Base-by-base conservation (phyloP, 1,140 invertebrate species). In the Eupristina koningsbergeri region DNA sequence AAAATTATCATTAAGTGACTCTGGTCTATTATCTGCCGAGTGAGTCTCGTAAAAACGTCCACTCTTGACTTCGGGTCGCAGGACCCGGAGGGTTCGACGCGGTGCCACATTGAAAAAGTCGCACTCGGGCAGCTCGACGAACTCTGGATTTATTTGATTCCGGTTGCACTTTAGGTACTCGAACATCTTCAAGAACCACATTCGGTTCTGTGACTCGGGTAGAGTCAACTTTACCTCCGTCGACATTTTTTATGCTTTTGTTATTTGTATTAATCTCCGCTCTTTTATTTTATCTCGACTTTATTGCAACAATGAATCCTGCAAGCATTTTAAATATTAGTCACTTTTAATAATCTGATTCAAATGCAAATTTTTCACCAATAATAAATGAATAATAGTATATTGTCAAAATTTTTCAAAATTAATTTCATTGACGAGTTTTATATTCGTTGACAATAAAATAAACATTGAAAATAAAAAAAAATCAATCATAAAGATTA, bases 1-100 rank as follows among this genome's bases (percentile, higher is more conserved):
- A 81, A 93, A 92, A 78, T 92, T 92, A n/a, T 92, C 91, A 73
- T 90, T 89, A 29, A 92, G 84, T 1, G 91, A 91, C 74, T 91
- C 91, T 0, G 89, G 89, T 45, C 89, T 87, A 0, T 90, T 88
- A 29, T 79, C 86, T n/a, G 85, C 86, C 1, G 86, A 73, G 36
- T 85, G 89, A n/a, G 85, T 88, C 47, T 91, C 90, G 83, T 92
- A 92, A 41, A 87, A 92, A 78, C 84, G 82, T 7, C 84, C 86
- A 78, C 87, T 86, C 50, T 86, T 88, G 22, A 89, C 39, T 1
- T 85, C 67, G 9, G 91, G 91, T 2, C 86, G 85, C 2, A 92
- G 79, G 19, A 92, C 85, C 15, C 91, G 87, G 45, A 93, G 47
- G 5, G 89, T 90, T 15, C 92, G 88, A 31, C 89, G 86, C 0